Percentiles rank a stretch among this genome's conserved stretches.
These are phyloP conservation scores for Callopanchax toddi DNA, from an alignment of 2,113 vertebrate genomes.

Conservation along the genomic window DNA sequence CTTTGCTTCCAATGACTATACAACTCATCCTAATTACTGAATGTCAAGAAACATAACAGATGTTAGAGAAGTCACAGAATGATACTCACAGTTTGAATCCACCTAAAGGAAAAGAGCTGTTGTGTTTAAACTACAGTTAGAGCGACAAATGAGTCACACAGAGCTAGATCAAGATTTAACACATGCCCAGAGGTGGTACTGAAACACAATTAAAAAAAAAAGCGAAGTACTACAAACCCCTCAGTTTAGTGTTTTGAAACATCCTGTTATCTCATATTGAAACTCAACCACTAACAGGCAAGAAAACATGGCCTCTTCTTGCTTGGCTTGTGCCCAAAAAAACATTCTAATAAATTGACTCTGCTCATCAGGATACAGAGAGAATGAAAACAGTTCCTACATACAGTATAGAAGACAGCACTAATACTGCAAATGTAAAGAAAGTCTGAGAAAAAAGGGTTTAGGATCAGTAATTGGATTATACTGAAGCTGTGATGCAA, in stretches of 20 bases:
- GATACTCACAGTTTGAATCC: constrained; percentile 43
- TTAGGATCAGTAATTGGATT: constrained; percentile 14
- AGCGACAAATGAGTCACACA: not conserved
- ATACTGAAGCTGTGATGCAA: not conserved
- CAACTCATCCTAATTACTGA: not conserved
- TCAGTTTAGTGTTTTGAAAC: constrained; percentile 58
- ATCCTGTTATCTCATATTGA: constrained; percentile 62
- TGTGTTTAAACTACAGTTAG: not conserved
- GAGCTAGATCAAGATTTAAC: not conserved
- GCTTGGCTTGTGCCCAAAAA: constrained; percentile 20
- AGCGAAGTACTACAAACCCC: constrained; percentile 13
- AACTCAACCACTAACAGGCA: constrained; percentile 29
- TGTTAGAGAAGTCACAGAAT: not conserved
- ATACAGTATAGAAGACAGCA: constrained; percentile 6
- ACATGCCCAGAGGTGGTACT: not conserved
- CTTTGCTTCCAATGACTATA: too few species aligned
- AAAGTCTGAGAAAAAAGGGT: not conserved
- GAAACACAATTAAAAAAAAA: constrained; percentile 9
- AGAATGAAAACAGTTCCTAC: constrained; percentile 2
- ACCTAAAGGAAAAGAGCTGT: not conserved
- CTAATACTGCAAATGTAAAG: not conserved
- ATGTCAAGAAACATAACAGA: not conserved
- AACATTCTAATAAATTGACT: constrained; percentile 33
- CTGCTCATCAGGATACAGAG: constrained; percentile 28
- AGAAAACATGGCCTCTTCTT: not conserved